Base-by-base conservation (phyloP, 37 sponge, comb jelly and placozoan genomes). In the Chondrilla cf. caribensis region DNA sequence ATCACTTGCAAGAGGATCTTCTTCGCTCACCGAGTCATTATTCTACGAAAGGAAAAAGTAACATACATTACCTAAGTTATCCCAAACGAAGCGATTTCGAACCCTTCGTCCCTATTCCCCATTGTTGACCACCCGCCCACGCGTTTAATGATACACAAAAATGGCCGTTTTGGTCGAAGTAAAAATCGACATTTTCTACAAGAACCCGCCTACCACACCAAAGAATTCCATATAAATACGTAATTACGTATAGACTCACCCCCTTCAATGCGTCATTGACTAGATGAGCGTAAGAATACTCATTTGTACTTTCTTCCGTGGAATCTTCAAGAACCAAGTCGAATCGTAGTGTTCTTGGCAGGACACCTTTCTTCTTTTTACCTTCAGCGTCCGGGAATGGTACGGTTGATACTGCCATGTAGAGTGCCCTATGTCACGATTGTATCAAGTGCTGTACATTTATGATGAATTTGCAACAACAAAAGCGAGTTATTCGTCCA, bases 241-340 rank as follows among this genome's bases (percentile, higher is more conserved):
- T 47, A 24, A 82, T 32, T 2, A 81, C 75, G 7, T 58, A 11
- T 54, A 54, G 8, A 18, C 22, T 79, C 42, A 65, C 67, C 67
- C 42, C 51, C 37, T 85, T 64, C 21, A 55, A 38, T 22, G 72
- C 58, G 37, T 79, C 85, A 67, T 38, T 60, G 9, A 79, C 85
- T 57, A 92, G 66, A 58, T 86, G 76, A 28, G 59, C 62, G 64
- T 88, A 92, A 4, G 84, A 92, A 54, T 86, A 88, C 64, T 92
- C 93, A 66, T 89, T 92, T 26, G 84, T 81, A 7, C 43, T 24
- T n/a, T 84, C 86, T 19, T 92, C 89, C 41, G 86, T 84, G n/a
- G 84, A 79, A 0, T 51, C 38, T 36, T 51, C 71, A 2, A 92
- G 86, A 11, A 78, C 76, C 3, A 92, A 70, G 17, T 83, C 81